phyloP scores from a whole-genome alignment of 1,140 invertebrate species.

The honey bee (Apis mellifera) region DNA sequence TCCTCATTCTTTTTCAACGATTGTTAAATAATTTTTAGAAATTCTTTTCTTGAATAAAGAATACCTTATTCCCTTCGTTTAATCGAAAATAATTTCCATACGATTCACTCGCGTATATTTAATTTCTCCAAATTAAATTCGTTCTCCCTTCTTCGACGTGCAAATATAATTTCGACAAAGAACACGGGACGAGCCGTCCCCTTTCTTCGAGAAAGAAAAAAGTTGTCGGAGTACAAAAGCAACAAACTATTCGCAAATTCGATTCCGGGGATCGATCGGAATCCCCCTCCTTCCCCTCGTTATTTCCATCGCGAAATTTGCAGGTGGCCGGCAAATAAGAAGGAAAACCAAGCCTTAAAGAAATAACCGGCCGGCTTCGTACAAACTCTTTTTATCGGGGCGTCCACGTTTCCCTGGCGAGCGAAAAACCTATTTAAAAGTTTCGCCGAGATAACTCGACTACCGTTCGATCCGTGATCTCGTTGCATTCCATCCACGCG shows the following conservation, averaged over 20 bases:
- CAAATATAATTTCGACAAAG: too few relatives aligned
- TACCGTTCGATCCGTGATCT: not conserved
- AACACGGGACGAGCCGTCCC: too few relatives aligned
- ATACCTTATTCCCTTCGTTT: too few relatives aligned
- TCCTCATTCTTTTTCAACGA: too few relatives aligned
- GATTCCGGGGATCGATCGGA: slow-evolving; percentile 5
- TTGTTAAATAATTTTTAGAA: too few relatives aligned
- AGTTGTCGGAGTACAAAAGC: not conserved
- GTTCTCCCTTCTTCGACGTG: too few relatives aligned
- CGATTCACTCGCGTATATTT: too few relatives aligned
- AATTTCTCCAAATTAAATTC: too few relatives aligned
- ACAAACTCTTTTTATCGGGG: slow-evolving; percentile 28
- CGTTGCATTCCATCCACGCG: not conserved
- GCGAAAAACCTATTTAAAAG: slow-evolving; percentile 42
- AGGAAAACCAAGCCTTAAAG: not conserved
- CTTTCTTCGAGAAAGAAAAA: not conserved
- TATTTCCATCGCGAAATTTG: slow-evolving; percentile 29
- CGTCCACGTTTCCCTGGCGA: not conserved
- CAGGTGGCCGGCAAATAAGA: not conserved
- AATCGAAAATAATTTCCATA: too few relatives aligned
- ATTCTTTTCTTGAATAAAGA: too few relatives aligned
- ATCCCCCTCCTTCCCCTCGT: too few relatives aligned
- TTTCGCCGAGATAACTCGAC: slow-evolving; percentile 26
- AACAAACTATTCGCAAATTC: not conserved
- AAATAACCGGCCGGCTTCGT: not conserved